Percentiles rank a stretch among this genome's conserved stretches.
These are phyloP conservation scores for Pammene fasciana DNA, from an alignment of 2,888 invertebrate genomes.

Conservation along the genomic window DNA sequence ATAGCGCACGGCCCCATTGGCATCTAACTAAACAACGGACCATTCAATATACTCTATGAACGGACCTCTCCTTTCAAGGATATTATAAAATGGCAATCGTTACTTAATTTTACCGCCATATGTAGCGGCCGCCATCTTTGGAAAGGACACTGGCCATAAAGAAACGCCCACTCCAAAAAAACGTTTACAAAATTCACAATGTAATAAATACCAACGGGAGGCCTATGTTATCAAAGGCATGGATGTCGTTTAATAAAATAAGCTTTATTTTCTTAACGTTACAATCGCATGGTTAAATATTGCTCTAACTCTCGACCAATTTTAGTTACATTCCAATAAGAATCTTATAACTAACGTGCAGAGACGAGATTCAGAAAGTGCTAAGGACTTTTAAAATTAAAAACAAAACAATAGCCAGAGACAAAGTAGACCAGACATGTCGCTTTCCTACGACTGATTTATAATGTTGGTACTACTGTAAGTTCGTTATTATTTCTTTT, in stretches of 20 bases:
- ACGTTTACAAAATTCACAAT: constrained; percentile 31
- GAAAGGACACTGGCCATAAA: constrained; percentile 16
- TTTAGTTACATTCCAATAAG: not conserved
- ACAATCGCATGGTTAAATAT: constrained; percentile 6
- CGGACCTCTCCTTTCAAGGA: not conserved
- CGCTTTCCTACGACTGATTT: constrained; percentile 32
- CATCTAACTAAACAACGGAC: too few species aligned
- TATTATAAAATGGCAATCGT: not conserved
- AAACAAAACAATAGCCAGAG: constrained; percentile 24
- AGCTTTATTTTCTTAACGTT: constrained; percentile 9
- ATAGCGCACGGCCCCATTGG: too few species aligned
- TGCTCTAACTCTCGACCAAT: not conserved
- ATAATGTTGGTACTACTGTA: constrained; percentile 39
- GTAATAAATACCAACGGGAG: constrained; percentile 40
- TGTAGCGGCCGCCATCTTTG: constrained; percentile 12
- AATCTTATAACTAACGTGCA: not conserved
- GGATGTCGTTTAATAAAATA: not conserved
- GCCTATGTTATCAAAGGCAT: constrained; percentile 20
- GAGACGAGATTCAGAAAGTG: not conserved
- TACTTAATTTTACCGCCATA: constrained; percentile 20
- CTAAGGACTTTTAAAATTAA: constrained; percentile 4
- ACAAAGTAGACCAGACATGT: constrained; percentile 35
- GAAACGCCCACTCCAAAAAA: constrained; percentile 27
- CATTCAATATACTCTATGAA: not conserved
- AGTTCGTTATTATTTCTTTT: constrained; percentile 2